Conservation (phyloP, 2,113 vertebrate species). For the Chitala chitala region DNA sequence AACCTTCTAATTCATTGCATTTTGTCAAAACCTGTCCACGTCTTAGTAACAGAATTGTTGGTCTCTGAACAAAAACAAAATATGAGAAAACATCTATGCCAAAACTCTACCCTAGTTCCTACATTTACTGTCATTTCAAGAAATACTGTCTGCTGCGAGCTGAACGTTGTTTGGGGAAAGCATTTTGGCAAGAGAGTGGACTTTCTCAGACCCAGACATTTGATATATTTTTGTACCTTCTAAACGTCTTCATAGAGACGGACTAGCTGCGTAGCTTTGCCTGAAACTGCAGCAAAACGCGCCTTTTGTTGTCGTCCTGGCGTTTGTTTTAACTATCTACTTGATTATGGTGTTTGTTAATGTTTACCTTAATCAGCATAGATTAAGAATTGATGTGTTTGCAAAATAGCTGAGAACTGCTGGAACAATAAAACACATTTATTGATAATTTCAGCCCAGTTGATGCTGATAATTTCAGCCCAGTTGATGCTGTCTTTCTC, state of each 20-base stretch:
- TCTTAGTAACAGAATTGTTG: no score
- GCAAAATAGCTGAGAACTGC: slow-evolving; percentile 37
- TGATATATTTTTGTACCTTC: slow-evolving; percentile 41
- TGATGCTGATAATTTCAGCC: not conserved
- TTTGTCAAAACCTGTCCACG: no score
- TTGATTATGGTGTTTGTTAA: slow-evolving; percentile 42
- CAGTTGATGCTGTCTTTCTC: not conserved
- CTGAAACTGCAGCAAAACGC: slow-evolving; percentile 42
- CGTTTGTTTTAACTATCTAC: slow-evolving; percentile 41
- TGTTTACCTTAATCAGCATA: slow-evolving; percentile 45
- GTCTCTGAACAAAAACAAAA: not conserved
- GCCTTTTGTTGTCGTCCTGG: not conserved
- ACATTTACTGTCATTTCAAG: not conserved
- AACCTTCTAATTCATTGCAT: no score
- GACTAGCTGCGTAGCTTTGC: slow-evolving; percentile 37
- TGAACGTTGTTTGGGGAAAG: slow-evolving; percentile 33
- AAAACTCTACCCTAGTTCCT: not conserved
- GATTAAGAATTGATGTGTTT: slow-evolving; percentile 26
- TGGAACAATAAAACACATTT: slow-evolving; percentile 32
- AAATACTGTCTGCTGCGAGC: slow-evolving; percentile 21
- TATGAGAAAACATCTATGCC: no score
- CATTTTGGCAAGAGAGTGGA: slow-evolving; percentile 26
- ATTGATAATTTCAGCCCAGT: not conserved
- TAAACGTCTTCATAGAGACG: slow-evolving; percentile 27
- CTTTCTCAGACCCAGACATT: slow-evolving; percentile 40